Conservation (phyloP, 2,113 vertebrate species). For the Vidua macroura region DNA sequence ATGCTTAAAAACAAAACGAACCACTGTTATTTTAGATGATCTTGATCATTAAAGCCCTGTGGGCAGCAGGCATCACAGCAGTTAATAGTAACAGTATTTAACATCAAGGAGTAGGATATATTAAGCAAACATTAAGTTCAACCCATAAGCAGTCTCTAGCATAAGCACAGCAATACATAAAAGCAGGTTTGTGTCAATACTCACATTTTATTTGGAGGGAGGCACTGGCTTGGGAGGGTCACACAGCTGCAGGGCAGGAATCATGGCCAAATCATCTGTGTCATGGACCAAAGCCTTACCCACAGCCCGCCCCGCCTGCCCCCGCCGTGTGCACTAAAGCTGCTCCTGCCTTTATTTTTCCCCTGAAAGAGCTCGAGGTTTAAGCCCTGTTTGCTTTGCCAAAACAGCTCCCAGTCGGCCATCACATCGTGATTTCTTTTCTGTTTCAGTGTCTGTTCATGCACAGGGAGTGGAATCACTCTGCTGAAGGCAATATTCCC, state of each 20-base stretch:
- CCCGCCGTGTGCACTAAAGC: fast-evolving
- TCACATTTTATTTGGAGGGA: background rate
- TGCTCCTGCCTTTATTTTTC: background rate
- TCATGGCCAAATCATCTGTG: background rate
- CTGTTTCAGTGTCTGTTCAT: background rate
- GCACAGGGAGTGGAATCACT: background rate
- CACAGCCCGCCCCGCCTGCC: background rate
- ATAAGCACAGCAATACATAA: background rate
- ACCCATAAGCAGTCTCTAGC: background rate
- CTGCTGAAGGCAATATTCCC: background rate
- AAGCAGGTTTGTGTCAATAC: slow-evolving; percentile 4
- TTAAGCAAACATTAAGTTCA: slow-evolving; percentile 7
- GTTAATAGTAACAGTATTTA: background rate
- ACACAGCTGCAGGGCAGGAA: background rate
- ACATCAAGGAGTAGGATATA: background rate
- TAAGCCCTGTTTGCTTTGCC: background rate
- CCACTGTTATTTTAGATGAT: background rate
- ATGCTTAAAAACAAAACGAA: background rate
- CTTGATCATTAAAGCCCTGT: background rate
- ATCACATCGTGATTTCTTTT: background rate
- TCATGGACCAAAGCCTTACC: background rate
- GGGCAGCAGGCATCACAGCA: background rate
- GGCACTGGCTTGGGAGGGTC: background rate
- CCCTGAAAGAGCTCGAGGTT: background rate
- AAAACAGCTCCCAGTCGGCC: background rate